Evolutionary conservation across 2,113 vertebrate genomes (phyloP), one percentile per base, ranked within the genome.

Genomic region (Meles meles): DNA sequence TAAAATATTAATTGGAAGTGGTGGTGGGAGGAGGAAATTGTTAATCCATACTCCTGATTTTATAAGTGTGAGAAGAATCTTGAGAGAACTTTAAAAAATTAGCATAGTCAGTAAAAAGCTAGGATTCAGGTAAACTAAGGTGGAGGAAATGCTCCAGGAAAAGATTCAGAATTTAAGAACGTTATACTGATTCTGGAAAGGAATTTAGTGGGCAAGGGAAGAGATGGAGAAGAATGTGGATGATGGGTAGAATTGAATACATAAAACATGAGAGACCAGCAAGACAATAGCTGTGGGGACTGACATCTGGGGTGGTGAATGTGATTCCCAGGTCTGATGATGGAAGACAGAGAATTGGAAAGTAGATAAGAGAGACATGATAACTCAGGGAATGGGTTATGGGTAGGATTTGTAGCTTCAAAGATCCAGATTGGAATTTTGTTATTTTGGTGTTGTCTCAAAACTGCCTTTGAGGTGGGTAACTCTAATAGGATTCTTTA

Each of bases 1-100:
- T 37, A 55, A 27, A 85, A 80, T 92, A 92, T 89, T 96, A 88
- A 55, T 88, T 84, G 69, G 25, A 92, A 88, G 31, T 93, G n/a
- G 18, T 82, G 11, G 37, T 91, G 25, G 10, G 9, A 14, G 44
- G 12, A 74, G 34, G 27, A 72, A 37, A 71, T 85, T 84, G 76
- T 94, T 96, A 88, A 79, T 72, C 20, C 61, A 34, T 86, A 23
- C 7, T 55, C 37, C 44, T 84, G 31, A 18, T 63, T 96, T 80
- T 92, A 7, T 79, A 84, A 72, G 29, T 61, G 27, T 49, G 47
- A 97, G 65, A 94, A 89, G 52, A 92, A 31, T 71, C 63, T 82
- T 61, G 47, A 71, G 72, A 92, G 42, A 34, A 25, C 79, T 37
- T 87, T 85, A 63, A 61, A 90, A 71, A 87, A 87, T 29, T 63